Percentiles rank a stretch among this genome's conserved stretches.
These are phyloP conservation scores for Choristoneura rosaceana DNA, from an alignment of 2,888 invertebrate species.

Conservation along the genomic window DNA sequence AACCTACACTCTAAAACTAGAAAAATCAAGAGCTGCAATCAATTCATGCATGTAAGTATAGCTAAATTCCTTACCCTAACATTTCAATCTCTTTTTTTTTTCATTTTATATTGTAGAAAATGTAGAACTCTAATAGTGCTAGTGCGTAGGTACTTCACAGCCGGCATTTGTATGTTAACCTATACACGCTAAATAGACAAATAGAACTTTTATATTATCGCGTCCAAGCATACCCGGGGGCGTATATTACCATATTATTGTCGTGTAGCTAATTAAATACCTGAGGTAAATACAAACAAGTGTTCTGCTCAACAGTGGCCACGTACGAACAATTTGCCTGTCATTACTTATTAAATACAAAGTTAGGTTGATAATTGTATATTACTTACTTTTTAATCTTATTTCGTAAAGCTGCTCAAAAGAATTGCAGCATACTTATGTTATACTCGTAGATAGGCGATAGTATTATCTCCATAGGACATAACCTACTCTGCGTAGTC, in stretches of 20 bases:
- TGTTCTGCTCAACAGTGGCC: neutral
- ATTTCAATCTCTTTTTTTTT: no score
- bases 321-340: constrained; percentile 20
- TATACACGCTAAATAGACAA: neutral
- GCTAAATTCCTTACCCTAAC: no score
- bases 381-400: neutral
- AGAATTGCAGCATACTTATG: no score
- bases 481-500: no score
- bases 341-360: constrained; percentile 24
- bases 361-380: neutral
- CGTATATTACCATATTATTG: constrained; percentile 6
- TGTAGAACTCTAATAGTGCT: no score
- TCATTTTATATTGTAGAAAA: no score
- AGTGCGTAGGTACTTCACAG: neutral
- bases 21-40: no score
- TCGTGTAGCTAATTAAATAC: constrained; percentile 1
- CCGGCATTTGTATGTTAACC: neutral
- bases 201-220: neutral
- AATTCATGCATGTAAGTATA: no score
- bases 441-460: no score
- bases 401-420: neutral
- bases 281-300: neutral
- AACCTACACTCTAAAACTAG: no score
- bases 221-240: neutral
- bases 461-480: no score